phyloP scores from a whole-genome alignment of 2,888 invertebrate genomes.

The Eristalinus aeneus region DNA sequence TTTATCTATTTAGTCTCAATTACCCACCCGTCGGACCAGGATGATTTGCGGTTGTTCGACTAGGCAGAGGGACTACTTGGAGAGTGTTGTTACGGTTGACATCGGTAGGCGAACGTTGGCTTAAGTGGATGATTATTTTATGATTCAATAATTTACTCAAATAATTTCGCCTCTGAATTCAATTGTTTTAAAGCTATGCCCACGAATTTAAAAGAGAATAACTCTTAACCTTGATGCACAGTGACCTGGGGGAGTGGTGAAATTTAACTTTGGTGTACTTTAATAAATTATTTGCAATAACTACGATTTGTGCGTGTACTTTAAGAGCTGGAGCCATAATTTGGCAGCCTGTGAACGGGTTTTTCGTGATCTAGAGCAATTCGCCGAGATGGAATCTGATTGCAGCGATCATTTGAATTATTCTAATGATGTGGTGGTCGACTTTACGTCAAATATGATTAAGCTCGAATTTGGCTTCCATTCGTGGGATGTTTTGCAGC shows the following conservation, averaged over 20 bases:
- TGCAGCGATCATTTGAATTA: neutral
- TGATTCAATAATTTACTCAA: slow-evolving; percentile 59
- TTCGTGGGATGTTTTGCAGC: too few species aligned
- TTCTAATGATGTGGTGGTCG: neutral
- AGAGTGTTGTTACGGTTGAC: slow-evolving; percentile 37
- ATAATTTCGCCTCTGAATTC: slow-evolving; percentile 26
- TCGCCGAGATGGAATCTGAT: neutral
- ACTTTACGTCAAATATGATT: neutral
- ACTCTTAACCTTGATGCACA: neutral
- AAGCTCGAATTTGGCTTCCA: neutral
- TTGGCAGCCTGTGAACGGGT: neutral
- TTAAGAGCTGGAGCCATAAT: neutral
- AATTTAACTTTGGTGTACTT: neutral
- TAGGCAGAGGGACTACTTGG: slow-evolving; percentile 37
- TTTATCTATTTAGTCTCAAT: slow-evolving; percentile 25
- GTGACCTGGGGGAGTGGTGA: neutral
- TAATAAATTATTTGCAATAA: neutral
- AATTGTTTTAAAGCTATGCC: neutral
- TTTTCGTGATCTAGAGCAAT: neutral
- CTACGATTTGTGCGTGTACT: neutral
- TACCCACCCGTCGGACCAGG: neutral
- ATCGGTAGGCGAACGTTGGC: neutral
- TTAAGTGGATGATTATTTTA: slow-evolving; percentile 62
- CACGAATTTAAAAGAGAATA: neutral
- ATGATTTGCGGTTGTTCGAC: slow-evolving; percentile 22